A percentile compares a stretch with the other conserved stretches of the same genome.
phyloP scores from a whole-genome alignment of 2,797 vertebrate genomes.

The Fistularia tabacaria region DNA sequence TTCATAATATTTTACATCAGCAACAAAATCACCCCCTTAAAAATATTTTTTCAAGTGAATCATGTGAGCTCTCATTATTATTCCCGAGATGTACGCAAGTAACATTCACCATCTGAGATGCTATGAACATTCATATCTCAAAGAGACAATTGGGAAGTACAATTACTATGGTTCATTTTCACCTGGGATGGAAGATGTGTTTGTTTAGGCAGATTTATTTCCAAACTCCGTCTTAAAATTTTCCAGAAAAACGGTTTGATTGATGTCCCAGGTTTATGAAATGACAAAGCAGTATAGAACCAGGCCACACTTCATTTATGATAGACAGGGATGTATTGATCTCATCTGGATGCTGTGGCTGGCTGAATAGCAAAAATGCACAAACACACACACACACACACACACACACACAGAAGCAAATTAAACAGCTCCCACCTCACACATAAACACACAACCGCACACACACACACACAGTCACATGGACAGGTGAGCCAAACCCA shows the following conservation, averaged over 20 bases:
- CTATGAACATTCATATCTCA: no score
- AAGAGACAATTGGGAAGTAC: no score
- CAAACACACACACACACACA: slow-evolving; percentile 9
- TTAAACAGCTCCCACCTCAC: neutral
- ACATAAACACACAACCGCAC: no score
- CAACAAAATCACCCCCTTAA: no score
- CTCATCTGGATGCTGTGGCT: slow-evolving; percentile 22
- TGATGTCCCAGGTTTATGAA: slow-evolving; percentile 13
- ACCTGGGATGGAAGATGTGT: neutral
- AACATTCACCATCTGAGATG: no score
- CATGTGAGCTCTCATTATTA: no score
- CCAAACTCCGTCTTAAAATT: slow-evolving; percentile 1
- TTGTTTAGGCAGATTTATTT: neutral
- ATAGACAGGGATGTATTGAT: slow-evolving; percentile 39
- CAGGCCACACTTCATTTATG: slow-evolving; percentile 43
- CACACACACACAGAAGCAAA: neutral
- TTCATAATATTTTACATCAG: no score
- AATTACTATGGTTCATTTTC: neutral
- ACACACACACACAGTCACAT: no score
- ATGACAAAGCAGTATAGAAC: slow-evolving; percentile 37
- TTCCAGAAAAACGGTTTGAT: slow-evolving; percentile 9
- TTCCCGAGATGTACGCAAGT: no score
- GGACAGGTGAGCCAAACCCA: neutral
- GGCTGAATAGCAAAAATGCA: slow-evolving; percentile 7
- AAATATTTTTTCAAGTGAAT: no score